phyloP scores from a whole-genome alignment of 2,113 vertebrate genomes.

The Neolamprologus sp. region DNA sequence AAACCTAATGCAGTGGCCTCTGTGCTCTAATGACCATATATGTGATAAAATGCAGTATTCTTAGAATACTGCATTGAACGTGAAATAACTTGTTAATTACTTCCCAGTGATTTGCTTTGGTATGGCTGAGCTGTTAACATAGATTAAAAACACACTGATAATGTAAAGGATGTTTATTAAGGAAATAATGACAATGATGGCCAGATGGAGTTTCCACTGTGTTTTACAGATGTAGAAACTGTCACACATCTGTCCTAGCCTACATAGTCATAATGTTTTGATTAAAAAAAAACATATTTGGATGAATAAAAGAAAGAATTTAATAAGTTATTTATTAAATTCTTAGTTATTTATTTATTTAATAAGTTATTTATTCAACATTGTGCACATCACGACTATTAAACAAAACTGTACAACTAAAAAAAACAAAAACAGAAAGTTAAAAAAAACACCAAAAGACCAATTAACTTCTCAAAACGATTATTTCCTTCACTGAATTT shows the following conservation, averaged over 20 bases:
- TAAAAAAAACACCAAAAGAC: not conserved
- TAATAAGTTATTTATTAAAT: not conserved
- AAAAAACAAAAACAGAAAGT: rapidly evolving
- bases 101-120: not conserved
- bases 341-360: too few species aligned
- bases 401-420: not conserved
- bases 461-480: rapidly evolving
- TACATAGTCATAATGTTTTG: not conserved
- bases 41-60: rapidly evolving
- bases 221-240: rapidly evolving
- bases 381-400: rapidly evolving
- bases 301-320: not conserved
- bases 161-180: rapidly evolving
- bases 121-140: not conserved
- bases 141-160: not conserved
- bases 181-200: rapidly evolving
- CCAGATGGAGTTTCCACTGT: not conserved
- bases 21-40: not conserved
- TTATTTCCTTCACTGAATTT: rapidly evolving
- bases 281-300: rapidly evolving
- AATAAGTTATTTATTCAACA: not conserved
- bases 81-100: not conserved
- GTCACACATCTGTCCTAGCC: rapidly evolving
- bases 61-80: rapidly evolving
- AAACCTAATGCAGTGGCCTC: rapidly evolving